phyloP scores from a whole-genome alignment of 2,888 invertebrate species.

The Dryobota labecula region DNA sequence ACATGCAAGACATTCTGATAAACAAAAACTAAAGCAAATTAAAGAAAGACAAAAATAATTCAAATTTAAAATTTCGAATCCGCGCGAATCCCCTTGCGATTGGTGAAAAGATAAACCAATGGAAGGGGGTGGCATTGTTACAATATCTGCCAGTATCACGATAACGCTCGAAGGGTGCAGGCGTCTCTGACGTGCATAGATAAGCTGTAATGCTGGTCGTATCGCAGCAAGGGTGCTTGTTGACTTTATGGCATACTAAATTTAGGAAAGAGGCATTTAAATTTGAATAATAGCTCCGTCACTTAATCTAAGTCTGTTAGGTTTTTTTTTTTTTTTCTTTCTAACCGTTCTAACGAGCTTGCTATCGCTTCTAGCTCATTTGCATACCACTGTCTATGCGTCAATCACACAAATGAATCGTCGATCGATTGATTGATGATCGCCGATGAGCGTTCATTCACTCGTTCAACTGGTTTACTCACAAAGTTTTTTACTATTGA shows the following conservation, averaged over 20 bases:
- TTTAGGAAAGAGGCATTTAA: conserved; percentile 73
- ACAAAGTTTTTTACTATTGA: conserved; percentile 60
- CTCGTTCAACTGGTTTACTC: conserved; percentile 58
- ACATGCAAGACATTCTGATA: neutral
- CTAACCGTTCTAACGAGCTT: conserved; percentile 57
- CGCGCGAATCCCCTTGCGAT: conserved; percentile 80
- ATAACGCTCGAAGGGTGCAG: conserved; percentile 85
- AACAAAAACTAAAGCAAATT: conserved; percentile 18
- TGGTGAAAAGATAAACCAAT: conserved; percentile 81
- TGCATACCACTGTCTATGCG: conserved; percentile 85
- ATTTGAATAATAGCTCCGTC: conserved; percentile 77
- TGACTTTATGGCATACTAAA: conserved; percentile 83
- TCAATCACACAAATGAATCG: conserved; percentile 86
- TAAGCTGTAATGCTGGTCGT: conserved; percentile 83
- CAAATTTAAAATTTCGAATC: conserved; percentile 71
- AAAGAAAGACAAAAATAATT: conserved; percentile 34
- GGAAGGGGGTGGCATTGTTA: conserved; percentile 83
- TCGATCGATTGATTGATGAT: conserved; percentile 85
- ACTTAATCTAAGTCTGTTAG: conserved; percentile 62
- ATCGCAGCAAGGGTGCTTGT: conserved; percentile 76
- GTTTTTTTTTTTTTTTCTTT: conserved; percentile 58
- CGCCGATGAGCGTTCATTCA: conserved; percentile 78
- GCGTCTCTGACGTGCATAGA: conserved; percentile 83
- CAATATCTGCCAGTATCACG: conserved; percentile 86
- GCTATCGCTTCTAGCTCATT: conserved; percentile 80